A percentile compares a stretch with the other conserved stretches of the same genome.
Evolutionary conservation across 35 echinoderm and acorn worm genomes (phyloP).

Genomic region (Acanthaster planci): DNA sequence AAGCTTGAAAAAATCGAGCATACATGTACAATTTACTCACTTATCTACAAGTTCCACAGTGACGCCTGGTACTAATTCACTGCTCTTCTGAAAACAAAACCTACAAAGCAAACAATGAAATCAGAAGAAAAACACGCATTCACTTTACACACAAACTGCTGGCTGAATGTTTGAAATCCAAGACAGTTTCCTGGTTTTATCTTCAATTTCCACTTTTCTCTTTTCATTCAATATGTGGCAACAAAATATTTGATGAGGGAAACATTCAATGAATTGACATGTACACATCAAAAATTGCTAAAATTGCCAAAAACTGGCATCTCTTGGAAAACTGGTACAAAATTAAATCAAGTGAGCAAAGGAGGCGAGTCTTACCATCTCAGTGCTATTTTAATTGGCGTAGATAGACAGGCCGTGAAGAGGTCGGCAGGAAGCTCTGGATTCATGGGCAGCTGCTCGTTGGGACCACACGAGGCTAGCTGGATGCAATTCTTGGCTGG

Average conservation of each 20-base stretch:
- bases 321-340: too few relatives aligned
- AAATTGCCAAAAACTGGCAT: too few relatives aligned
- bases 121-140: neutral
- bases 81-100: constrained; percentile 97
- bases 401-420: constrained; percentile 96
- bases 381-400: constrained; percentile 97
- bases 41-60: constrained; percentile 92
- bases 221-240: too few relatives aligned
- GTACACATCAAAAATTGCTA: too few relatives aligned
- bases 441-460: constrained; percentile 90
- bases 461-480: constrained; percentile 81
- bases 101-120: constrained; percentile 43
- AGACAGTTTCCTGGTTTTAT: too few relatives aligned
- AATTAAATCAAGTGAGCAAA: too few relatives aligned
- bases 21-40: constrained; percentile 58
- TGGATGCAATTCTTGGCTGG: constrained; percentile 98
- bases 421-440: constrained; percentile 93
- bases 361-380: constrained; percentile 66
- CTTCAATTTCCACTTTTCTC: too few relatives aligned
- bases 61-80: constrained; percentile 77
- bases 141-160: too few relatives aligned
- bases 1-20: too few relatives aligned
- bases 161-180: too few relatives aligned
- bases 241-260: too few relatives aligned
- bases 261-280: too few relatives aligned